These are phyloP conservation scores for Caenorhabditis drosophilae DNA, from an alignment of 2,888 invertebrate species.

Conservation along the genomic window DNA sequence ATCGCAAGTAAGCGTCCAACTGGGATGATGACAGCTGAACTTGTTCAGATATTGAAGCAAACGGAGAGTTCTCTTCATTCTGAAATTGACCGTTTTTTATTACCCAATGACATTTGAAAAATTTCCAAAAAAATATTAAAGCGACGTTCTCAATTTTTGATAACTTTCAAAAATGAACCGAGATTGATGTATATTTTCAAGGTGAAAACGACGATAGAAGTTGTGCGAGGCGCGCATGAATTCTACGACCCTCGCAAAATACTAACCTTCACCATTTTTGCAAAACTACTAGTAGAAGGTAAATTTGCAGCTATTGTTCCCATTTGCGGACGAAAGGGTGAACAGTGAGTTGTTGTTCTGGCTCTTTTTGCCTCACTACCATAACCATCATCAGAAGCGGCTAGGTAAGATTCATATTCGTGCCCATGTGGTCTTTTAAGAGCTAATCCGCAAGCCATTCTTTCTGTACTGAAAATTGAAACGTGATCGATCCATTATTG, in stretches of 20 bases:
- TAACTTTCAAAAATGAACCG: too few species aligned
- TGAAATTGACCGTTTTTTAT: too few species aligned
- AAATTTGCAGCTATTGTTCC: slow-evolving; percentile 61
- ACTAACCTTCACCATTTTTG: slow-evolving; percentile 39
- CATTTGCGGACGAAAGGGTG: slow-evolving; percentile 68
- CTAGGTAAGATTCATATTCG: slow-evolving; percentile 64
- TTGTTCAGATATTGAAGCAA: slow-evolving; percentile 37
- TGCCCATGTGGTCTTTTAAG: slow-evolving; percentile 67
- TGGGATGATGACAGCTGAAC: slow-evolving; percentile 54
- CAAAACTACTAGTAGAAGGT: slow-evolving; percentile 49
- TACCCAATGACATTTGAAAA: too few species aligned
- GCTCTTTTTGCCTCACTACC: slow-evolving; percentile 61
- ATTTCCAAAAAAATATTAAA: too few species aligned
- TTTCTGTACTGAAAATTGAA: slow-evolving; percentile 30
- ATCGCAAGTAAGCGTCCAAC: slow-evolving; percentile 61
- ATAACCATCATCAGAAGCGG: slow-evolving; percentile 59
- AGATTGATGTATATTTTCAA: too few species aligned
- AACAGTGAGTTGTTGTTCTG: slow-evolving; percentile 59
- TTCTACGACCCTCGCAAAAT: not conserved
- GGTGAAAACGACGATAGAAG: too few species aligned
- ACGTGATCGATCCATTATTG: not conserved
- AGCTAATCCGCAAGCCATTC: slow-evolving; percentile 69
- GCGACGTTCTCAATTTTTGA: too few species aligned
- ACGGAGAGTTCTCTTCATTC: slow-evolving; percentile 40
- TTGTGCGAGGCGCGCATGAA: too few species aligned